These are phyloP conservation scores for Suricata suricatta DNA, from an alignment of 2,113 vertebrate species.

Conservation along the genomic window DNA sequence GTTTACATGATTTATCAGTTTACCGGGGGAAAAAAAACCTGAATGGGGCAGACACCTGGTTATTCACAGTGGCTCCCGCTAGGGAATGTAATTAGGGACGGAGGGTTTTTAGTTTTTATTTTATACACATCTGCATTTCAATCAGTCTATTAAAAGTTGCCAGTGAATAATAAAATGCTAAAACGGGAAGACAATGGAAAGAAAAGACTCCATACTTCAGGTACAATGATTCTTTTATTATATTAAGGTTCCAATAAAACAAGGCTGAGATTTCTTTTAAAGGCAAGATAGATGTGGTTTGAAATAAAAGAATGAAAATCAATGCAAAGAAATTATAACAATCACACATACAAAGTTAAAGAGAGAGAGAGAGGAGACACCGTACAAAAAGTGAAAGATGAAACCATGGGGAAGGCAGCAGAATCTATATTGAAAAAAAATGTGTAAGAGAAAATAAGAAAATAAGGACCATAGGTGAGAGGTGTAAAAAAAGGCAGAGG, in stretches of 20 bases:
- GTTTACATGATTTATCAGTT: not conserved
- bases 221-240: constrained; percentile 58
- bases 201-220: constrained; percentile 20
- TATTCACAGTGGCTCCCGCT: not conserved
- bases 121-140: constrained; percentile 36
- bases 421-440: not conserved
- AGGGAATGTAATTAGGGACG: not conserved
- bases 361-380: not conserved
- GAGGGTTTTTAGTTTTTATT: not conserved
- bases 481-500: not conserved
- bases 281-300: constrained; percentile 30
- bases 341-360: not conserved
- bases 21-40: not conserved
- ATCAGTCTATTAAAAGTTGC: constrained; percentile 48
- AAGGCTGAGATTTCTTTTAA: constrained; percentile 5
- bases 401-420: not conserved
- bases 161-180: constrained; percentile 45
- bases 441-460: not conserved
- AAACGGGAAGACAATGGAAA: constrained; percentile 40
- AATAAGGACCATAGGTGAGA: constrained; percentile 17
- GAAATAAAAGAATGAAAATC: constrained; percentile 54
- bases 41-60: not conserved
- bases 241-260: constrained; percentile 46
- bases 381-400: not conserved
- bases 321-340: not conserved